A percentile compares a stretch with the other conserved stretches of the same genome.
Evolutionary conservation across 2,113 vertebrate species (phyloP).

Genomic region (Melanostigma gelatinosum): DNA sequence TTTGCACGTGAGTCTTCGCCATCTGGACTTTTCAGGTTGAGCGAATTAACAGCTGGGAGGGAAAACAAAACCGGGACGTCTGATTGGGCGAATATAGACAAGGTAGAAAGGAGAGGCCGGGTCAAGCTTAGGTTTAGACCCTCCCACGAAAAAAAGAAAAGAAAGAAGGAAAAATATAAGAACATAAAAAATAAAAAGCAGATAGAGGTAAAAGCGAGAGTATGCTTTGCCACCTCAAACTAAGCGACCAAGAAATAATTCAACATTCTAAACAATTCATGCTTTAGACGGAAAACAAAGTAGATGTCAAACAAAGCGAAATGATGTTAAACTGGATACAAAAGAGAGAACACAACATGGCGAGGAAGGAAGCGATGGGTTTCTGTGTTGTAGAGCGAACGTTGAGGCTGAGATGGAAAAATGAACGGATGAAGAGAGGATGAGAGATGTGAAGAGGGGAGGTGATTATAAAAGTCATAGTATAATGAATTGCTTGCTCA

Average conservation of each 20-base stretch:
- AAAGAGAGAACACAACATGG: conserved; percentile 73
- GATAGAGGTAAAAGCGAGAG: conserved; percentile 72
- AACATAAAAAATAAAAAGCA: conserved; percentile 10
- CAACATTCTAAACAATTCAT: conserved; percentile 58
- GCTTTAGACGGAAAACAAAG: conserved; percentile 49
- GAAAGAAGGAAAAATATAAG: conserved; percentile 23
- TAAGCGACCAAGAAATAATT: conserved; percentile 77
- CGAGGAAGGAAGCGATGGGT: conserved; percentile 78
- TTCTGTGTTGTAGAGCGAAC: conserved; percentile 45
- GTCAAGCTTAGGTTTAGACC: conserved; percentile 61
- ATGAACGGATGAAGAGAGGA: conserved; percentile 59
- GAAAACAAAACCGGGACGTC: conserved; percentile 91
- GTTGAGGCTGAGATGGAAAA: conserved; percentile 60
- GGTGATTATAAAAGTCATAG: conserved; percentile 62
- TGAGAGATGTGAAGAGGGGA: conserved; percentile 56
- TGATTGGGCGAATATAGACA: conserved; percentile 90
- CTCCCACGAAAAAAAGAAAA: conserved; percentile 36
- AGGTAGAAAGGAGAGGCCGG: conserved; percentile 54
- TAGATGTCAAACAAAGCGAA: conserved; percentile 38
- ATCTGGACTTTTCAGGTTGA: conserved; percentile 91
- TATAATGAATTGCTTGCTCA: conserved; percentile 70
- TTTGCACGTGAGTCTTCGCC: conserved; percentile 86
- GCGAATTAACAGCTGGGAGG: conserved; percentile 94
- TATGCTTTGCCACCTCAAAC: conserved; percentile 80
- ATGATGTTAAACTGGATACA: conserved; percentile 73